Percentiles rank a stretch among this genome's conserved stretches.
phyloP scores from a whole-genome alignment of 2,797 vertebrate genomes.

The Leptatherina wallacei region DNA sequence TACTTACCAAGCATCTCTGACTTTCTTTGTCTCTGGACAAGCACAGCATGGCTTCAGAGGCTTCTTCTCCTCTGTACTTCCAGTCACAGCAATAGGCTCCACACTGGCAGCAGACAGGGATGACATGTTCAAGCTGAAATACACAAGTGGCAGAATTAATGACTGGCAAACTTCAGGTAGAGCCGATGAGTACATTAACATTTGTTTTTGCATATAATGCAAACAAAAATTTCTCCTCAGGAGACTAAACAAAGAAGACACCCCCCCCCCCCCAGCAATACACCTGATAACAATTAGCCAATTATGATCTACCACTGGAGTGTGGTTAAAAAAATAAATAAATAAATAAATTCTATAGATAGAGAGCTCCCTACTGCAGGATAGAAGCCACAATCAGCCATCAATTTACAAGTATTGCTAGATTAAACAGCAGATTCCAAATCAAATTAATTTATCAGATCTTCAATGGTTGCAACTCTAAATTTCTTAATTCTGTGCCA shows the following conservation, averaged over 20 bases:
- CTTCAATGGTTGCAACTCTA: too few species aligned
- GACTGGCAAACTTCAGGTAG: neutral
- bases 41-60: slow-evolving; percentile 94
- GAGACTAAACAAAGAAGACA: too few species aligned
- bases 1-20: slow-evolving; percentile 91
- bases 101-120: slow-evolving; percentile 82
- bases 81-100: slow-evolving; percentile 60
- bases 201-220: too few species aligned
- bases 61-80: slow-evolving; percentile 84
- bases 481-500: too few species aligned
- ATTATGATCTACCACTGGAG: too few species aligned
- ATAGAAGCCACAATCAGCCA: neutral
- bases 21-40: slow-evolving; percentile 95
- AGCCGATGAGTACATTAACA: neutral
- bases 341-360: too few species aligned
- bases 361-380: neutral
- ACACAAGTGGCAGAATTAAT: neutral
- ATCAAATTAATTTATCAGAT: too few species aligned
- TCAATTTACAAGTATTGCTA: neutral
- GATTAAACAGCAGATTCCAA: too few species aligned
- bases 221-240: too few species aligned
- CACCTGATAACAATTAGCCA: too few species aligned
- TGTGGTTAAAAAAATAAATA: too few species aligned
- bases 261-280: too few species aligned
- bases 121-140: slow-evolving; percentile 80